phyloP scores from a whole-genome alignment of 2,797 vertebrate genomes.

The Gastrophryne carolinensis region DNA sequence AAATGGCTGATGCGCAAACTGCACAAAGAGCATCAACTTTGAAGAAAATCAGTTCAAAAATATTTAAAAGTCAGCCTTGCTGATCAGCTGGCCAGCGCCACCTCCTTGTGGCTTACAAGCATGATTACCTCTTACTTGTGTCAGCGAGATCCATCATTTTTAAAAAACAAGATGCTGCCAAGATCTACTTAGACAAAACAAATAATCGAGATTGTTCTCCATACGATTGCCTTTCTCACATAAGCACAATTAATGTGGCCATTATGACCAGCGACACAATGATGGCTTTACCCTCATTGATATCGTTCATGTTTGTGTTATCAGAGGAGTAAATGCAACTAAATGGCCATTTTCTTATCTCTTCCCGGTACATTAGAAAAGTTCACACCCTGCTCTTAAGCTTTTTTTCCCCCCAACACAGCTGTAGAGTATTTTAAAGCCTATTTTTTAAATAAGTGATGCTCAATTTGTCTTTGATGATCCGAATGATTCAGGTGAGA shows the following conservation, averaged over 20 bases:
- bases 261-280: neutral
- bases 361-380: conserved; percentile 72
- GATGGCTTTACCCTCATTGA: neutral
- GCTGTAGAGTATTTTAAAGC: conserved; percentile 82
- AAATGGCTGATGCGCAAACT: too few species aligned
- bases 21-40: too few species aligned
- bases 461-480: conserved; percentile 86
- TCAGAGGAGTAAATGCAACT: conserved; percentile 62
- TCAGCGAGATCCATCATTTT: neutral
- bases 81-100: neutral
- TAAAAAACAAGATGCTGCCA: neutral
- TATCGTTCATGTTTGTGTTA: conserved; percentile 68
- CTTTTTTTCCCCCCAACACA: conserved; percentile 70
- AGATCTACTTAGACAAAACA: neutral
- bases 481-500: conserved; percentile 88
- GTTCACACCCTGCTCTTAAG: conserved; percentile 76
- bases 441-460: conserved; percentile 84
- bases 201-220: neutral
- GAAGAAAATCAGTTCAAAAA: too few species aligned
- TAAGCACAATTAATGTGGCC: conserved; percentile 11
- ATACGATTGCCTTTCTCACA: neutral
- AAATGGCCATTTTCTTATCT: conserved; percentile 71
- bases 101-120: neutral
- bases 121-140: neutral
- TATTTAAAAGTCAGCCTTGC: neutral